These are phyloP conservation scores for Cirrhinus mrigala DNA, from an alignment of 2,797 vertebrate species.

Conservation along the genomic window DNA sequence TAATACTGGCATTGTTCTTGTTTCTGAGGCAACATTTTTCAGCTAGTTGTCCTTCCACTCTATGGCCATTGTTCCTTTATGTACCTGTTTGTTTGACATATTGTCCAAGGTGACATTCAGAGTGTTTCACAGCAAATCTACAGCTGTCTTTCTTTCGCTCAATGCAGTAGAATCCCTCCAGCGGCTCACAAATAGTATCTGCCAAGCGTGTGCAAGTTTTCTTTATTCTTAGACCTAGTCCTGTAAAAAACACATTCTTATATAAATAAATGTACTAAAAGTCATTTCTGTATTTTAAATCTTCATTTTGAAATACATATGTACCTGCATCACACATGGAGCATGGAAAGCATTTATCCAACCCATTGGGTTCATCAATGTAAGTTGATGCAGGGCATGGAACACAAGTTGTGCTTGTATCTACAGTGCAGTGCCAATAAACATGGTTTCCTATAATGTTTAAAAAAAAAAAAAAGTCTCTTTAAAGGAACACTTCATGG, in stretches of 20 bases:
- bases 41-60: background rate
- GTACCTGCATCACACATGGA: constrained; percentile 61
- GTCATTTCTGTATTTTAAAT: background rate
- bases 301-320: background rate
- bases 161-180: constrained; percentile 47
- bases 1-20: background rate
- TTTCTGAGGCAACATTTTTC: background rate
- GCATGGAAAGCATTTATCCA: constrained; percentile 52
- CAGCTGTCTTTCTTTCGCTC: too few species aligned
- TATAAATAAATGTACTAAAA: background rate
- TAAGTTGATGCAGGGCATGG: constrained; percentile 37
- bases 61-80: background rate
- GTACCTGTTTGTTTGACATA: constrained; percentile 64
- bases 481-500: background rate
- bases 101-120: too few species aligned
- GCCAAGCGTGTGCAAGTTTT: constrained; percentile 5
- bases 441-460: too few species aligned
- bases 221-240: constrained; percentile 31
- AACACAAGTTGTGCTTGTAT: too few species aligned
- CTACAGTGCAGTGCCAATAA: too few species aligned
- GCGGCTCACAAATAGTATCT: constrained; percentile 62
- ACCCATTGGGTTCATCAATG: constrained; percentile 47
- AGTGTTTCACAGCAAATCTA: too few species aligned
- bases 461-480: constrained; percentile 31
- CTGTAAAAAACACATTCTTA: constrained; percentile 36